phyloP scores from a whole-genome alignment of 1,140 invertebrate genomes.

The Drosophila persimilis region DNA sequence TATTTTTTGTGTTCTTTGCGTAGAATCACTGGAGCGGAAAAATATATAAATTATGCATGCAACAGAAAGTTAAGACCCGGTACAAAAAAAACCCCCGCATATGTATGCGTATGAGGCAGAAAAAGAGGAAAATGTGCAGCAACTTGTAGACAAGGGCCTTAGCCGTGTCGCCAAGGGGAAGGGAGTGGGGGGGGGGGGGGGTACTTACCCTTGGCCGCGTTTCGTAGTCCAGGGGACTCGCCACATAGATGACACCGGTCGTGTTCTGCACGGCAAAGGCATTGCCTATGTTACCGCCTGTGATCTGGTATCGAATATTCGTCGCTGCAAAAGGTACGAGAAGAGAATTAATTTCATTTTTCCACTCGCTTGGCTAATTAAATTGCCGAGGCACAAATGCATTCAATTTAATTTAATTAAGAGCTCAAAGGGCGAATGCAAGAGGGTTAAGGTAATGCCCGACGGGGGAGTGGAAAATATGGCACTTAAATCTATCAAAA shows the following conservation, averaged over 20 bases:
- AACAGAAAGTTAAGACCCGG: constrained; percentile 56
- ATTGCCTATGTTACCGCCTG: constrained; percentile 89
- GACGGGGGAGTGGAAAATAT: too few relatives aligned
- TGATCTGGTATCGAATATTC: constrained; percentile 90
- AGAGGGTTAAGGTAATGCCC: constrained; percentile 10
- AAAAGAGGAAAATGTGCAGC: constrained; percentile 50
- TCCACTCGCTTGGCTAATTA: constrained; percentile 15
- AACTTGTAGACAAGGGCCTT: constrained; percentile 39
- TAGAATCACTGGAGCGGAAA: constrained; percentile 53
- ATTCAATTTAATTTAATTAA: constrained; percentile 18
- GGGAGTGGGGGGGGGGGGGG: neutral
- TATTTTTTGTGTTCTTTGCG: constrained; percentile 43
- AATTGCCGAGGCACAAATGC: constrained; percentile 13
- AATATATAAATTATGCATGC: constrained; percentile 81
- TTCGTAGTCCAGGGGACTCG: constrained; percentile 90
- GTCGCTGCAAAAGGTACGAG: constrained; percentile 85
- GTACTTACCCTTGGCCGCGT: constrained; percentile 87
- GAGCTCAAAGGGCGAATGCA: constrained; percentile 18
- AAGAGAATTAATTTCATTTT: constrained; percentile 6
- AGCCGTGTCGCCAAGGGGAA: constrained; percentile 2
- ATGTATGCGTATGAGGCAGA: neutral
- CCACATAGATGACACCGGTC: constrained; percentile 90
- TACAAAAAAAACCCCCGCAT: constrained; percentile 15
- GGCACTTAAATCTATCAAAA: too few relatives aligned
- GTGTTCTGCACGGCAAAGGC: constrained; percentile 90